Evolutionary conservation across 1,140 invertebrate species (phyloP).

Genomic region (Pseudomyrmex sp.): DNA sequence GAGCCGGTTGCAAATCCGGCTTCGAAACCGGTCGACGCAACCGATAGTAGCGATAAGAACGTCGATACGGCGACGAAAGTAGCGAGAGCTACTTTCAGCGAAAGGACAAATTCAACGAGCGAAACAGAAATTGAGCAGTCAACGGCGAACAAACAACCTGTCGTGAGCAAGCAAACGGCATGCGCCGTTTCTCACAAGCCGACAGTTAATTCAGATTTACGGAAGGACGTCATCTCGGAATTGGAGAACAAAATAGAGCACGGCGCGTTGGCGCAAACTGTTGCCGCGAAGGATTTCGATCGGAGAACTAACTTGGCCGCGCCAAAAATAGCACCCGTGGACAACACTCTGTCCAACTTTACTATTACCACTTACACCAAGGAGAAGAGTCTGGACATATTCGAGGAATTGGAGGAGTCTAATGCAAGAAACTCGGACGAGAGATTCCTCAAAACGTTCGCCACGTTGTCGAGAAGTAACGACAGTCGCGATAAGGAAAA

Average conservation of each 20-base stretch:
- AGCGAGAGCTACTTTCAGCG: not conserved
- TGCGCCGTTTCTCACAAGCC: constrained; percentile 1
- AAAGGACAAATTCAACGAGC: not conserved
- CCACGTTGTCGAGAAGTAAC: constrained; percentile 66
- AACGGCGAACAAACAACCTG: not conserved
- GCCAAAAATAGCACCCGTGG: constrained; percentile 77
- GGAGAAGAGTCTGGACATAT: constrained; percentile 80
- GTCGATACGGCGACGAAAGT: not conserved
- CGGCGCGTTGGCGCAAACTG: constrained; percentile 52
- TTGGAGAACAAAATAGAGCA: constrained; percentile 76
- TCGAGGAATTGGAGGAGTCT: constrained; percentile 70
- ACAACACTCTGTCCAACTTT: constrained; percentile 83
- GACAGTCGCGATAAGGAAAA: constrained; percentile 20
- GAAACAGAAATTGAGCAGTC: constrained; percentile 1
- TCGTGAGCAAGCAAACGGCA: not conserved
- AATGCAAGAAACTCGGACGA: constrained; percentile 42
- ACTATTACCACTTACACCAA: constrained; percentile 82
- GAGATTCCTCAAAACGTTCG: constrained; percentile 68
- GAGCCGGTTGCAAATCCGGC: not conserved
- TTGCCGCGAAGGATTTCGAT: constrained; percentile 46
- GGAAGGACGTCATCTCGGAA: constrained; percentile 76
- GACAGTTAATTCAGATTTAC: constrained; percentile 60
- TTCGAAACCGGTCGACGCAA: not conserved
- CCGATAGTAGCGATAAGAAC: not conserved
- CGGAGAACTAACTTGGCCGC: constrained; percentile 41